Conservation (phyloP, 2,797 vertebrate genomes). For the Parauchenoglanis ngamensis region DNA sequence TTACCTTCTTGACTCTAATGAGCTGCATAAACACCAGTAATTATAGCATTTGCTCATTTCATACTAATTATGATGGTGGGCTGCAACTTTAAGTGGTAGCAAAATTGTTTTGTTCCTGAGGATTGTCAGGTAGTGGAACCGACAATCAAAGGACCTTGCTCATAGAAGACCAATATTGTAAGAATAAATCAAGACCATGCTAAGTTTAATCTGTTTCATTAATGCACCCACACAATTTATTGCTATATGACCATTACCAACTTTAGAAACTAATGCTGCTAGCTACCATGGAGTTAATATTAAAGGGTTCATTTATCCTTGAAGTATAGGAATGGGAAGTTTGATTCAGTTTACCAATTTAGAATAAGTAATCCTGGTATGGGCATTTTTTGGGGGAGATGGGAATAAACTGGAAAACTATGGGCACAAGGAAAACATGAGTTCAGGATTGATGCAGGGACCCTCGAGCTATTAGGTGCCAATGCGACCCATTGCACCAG, state of each 20-base stretch:
- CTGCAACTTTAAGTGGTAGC: neutral
- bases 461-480: neutral
- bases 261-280: neutral
- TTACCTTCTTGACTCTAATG: neutral
- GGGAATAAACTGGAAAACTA: neutral
- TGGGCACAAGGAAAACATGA: neutral
- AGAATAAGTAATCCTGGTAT: neutral
- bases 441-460: neutral
- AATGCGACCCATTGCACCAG: neutral
- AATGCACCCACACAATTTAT: neutral
- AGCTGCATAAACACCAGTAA: constrained; percentile 2
- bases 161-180: neutral
- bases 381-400: neutral
- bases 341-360: neutral
- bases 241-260: neutral
- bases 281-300: neutral
- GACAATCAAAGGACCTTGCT: neutral
- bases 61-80: constrained; percentile 4
- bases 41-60: constrained; percentile 29
- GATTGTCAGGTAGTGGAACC: too few relatives aligned
- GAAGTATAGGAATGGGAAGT: neutral
- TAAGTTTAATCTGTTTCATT: neutral
- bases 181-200: neutral
- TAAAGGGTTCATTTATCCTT: neutral
- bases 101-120: neutral